phyloP scores from a whole-genome alignment of 2,888 invertebrate species.

The Leptopterna dolabrata region DNA sequence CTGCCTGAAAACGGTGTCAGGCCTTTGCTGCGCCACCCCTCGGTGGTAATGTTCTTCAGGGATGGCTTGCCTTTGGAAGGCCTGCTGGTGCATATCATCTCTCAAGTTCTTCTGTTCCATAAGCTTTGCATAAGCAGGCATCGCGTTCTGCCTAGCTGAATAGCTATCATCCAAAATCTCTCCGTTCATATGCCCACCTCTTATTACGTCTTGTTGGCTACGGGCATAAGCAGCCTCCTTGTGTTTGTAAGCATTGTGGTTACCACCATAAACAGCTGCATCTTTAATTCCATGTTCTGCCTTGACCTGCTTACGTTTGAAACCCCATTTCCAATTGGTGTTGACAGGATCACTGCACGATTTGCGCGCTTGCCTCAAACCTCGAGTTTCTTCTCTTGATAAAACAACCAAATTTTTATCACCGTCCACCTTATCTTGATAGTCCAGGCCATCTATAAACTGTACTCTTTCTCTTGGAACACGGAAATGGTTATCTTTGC shows the following conservation, averaged over 20 bases:
- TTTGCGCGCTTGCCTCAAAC: not conserved
- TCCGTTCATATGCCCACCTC: not conserved
- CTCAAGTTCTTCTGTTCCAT: not conserved
- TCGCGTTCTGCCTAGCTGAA: not conserved
- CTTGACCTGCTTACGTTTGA: conserved; percentile 3
- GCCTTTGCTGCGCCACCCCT: not conserved
- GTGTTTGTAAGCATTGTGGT: not conserved
- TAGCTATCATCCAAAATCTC: not conserved
- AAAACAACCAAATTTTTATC: not conserved
- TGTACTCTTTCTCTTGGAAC: not conserved
- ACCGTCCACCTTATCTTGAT: not conserved
- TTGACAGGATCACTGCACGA: not conserved
- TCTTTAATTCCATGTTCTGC: not conserved
- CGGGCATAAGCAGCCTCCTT: not conserved
- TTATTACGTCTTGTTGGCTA: not conserved
- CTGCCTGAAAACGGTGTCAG: not conserved
- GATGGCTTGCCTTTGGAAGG: not conserved
- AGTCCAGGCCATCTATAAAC: not conserved
- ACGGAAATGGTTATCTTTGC: not conserved
- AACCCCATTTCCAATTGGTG: conserved; percentile 22
- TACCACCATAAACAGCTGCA: not conserved
- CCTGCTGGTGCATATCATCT: not conserved
- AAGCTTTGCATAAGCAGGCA: not conserved
- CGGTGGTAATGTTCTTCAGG: not conserved
- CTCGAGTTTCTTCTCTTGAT: not conserved